Base-by-base conservation (phyloP, 2,113 vertebrate species). In the Bombycilla garrulus region DNA sequence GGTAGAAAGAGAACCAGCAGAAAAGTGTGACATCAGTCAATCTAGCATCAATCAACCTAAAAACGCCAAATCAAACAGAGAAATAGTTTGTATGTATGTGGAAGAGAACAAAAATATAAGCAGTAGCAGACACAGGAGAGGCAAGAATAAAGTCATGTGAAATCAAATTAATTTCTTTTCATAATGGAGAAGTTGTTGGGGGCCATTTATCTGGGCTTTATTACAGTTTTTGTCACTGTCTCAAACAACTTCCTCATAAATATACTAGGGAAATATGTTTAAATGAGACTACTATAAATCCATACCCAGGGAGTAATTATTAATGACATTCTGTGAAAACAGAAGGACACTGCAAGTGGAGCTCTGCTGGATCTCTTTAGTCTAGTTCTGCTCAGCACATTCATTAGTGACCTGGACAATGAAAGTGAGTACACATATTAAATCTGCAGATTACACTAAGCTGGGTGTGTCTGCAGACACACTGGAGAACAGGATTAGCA, bases 351-450 rank as follows among this genome's bases (percentile, higher is more conserved):
- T 51, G 28, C 74, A 58, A 88, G 82, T 10, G 1, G 47, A 86
- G 62, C 91, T 90, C 95, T 90, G 95, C 92, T 94, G 95, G 94
- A 96, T 84, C 84, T 89, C 7, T 65, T 61, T 22, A 81, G 77
- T 50, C 33, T 81, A 42, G 38, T 40, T 77, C 67, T 86, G 58
- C 90, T 83, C 92, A 78, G 76, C 82, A 95, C 69, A 93, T 74
- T 93, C 91, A 96, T 95, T 93, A 97, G 76, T 92, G 91, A 92
- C 95, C 95, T 71, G 60, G 51, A 73, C 7, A 11, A 67, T 58
- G 48, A 83, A 92, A 70, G 25, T 4, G 1, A 92, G 51, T 65
- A 83, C 16, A 31, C 21, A 48, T 90, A 94, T 90, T 88, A 94
- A 88, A 92, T 81, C 80, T 86, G 67, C 60, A 92, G 88, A 92